Evolutionary conservation across 2,888 invertebrate species (phyloP), one percentile per base, ranked within the genome.

Genomic region (Sinodicranocentrus sp.): DNA sequence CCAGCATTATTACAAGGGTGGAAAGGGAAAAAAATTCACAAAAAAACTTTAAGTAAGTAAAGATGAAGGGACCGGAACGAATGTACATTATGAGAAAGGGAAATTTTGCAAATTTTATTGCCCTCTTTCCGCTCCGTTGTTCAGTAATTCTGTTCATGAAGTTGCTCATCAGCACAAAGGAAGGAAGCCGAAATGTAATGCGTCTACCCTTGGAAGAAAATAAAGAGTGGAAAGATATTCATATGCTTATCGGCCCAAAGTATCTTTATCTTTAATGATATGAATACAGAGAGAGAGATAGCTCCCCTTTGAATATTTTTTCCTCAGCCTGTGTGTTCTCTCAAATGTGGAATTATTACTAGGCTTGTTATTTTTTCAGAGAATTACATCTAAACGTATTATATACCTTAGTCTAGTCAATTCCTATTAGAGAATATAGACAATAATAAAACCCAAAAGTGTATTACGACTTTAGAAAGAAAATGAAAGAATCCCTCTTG

Each of bases 41-140:
- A 39, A 39, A 13, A 39, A 39, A 39, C 5, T 52, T 28, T 21
- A 28, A 33, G 70, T 72, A 72, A 67, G 43, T 48, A 61, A 59
- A 52, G 68, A 54, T 44, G 65, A 82, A 71, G 71, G 65, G 73
- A 84, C 43, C 57, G 71, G 82, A 87, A 80, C 79, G 71, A 79
- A 78, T 84, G 84, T 70, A 84, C 85, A 83, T 68, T 44, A 10
- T 87, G 79, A 86, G 76, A 80, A 73, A 76, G 65, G 83, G 63
- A 84, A 84, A 68, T 84, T 87, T 84, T 84, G 84, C 82, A 87
- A 85, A 87, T 87, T 87, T 87, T 84, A 87, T 82, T 83, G 82
- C 79, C 82, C 82, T 84, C 82, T 79, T 85, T 82, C 83, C 83
- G 76, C 70, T 78, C 54, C 48, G 61, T 63, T 84, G 75, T 84